These are phyloP conservation scores for Prochilodus magdalenae DNA, from an alignment of 2,113 vertebrate genomes.

Conservation along the genomic window DNA sequence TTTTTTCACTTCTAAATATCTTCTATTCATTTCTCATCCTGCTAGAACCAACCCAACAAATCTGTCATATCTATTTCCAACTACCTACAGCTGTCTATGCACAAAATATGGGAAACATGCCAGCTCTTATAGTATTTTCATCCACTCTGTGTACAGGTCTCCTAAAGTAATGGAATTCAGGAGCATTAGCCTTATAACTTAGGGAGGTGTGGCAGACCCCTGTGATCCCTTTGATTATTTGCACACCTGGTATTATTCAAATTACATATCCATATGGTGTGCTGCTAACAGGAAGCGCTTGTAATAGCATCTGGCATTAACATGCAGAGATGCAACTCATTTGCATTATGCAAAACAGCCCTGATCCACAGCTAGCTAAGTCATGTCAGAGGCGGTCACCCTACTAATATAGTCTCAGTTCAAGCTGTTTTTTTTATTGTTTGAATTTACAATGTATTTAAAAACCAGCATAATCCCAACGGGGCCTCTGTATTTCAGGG, in stretches of 20 bases:
- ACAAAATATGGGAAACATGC: neutral
- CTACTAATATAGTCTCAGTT: neutral
- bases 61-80: no score
- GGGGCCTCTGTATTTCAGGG: no score
- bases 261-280: conserved; percentile 14
- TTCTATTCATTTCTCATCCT: no score
- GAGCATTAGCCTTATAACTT: neutral
- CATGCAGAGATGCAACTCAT: conserved; percentile 9
- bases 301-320: conserved; percentile 2
- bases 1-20: no score
- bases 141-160: no score
- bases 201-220: neutral
- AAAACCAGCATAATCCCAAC: no score
- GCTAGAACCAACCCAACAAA: no score
- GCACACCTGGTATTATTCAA: neutral
- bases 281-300: neutral
- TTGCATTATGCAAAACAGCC: conserved; percentile 4
- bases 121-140: neutral
- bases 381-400: neutral
- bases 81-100: no score
- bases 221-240: conserved; percentile 4
- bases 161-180: no score
- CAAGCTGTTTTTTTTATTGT: neutral
- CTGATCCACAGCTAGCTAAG: neutral
- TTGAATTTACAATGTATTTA: no score